Percentiles rank a stretch among this genome's conserved stretches.
Conservation (phyloP, 1,140 invertebrate genomes). For the Manduca sexta region DNA sequence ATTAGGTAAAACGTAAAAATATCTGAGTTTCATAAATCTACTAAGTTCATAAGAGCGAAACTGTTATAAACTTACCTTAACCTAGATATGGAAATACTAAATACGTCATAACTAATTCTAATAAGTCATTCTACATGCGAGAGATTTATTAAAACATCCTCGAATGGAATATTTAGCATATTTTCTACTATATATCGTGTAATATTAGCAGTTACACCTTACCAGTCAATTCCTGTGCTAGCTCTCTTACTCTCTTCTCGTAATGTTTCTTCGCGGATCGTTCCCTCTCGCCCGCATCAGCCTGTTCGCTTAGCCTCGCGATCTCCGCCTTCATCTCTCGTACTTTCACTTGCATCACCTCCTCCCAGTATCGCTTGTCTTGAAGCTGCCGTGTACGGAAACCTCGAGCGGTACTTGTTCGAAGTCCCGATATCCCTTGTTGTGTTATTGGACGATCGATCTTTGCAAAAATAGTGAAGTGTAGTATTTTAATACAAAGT, state of each 20-base stretch:
- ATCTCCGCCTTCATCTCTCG: constrained; percentile 86
- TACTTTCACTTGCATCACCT: constrained; percentile 84
- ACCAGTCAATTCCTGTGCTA: constrained; percentile 81
- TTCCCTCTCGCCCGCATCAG: constrained; percentile 82
- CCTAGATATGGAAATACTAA: no score
- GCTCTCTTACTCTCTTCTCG: constrained; percentile 82
- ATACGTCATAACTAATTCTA: no score
- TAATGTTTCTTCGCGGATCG: constrained; percentile 84
- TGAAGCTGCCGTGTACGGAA: constrained; percentile 83
- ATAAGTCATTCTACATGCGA: no score
- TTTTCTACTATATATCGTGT: no score
- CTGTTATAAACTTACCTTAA: no score
- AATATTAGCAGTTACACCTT: constrained; percentile 8
- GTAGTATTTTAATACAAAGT: not conserved
- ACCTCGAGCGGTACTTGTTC: constrained; percentile 79
- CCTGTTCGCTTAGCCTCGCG: constrained; percentile 76
- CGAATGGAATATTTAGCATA: no score
- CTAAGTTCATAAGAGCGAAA: no score
- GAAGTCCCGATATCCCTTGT: constrained; percentile 84
- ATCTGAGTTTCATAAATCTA: no score
- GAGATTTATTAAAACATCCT: no score
- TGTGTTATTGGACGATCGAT: constrained; percentile 83
- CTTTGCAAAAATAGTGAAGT: not conserved
- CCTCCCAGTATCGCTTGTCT: constrained; percentile 89
- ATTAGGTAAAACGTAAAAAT: no score